Evolutionary conservation across 2,113 vertebrate genomes (phyloP).

Genomic region (Colossoma macropomum): DNA sequence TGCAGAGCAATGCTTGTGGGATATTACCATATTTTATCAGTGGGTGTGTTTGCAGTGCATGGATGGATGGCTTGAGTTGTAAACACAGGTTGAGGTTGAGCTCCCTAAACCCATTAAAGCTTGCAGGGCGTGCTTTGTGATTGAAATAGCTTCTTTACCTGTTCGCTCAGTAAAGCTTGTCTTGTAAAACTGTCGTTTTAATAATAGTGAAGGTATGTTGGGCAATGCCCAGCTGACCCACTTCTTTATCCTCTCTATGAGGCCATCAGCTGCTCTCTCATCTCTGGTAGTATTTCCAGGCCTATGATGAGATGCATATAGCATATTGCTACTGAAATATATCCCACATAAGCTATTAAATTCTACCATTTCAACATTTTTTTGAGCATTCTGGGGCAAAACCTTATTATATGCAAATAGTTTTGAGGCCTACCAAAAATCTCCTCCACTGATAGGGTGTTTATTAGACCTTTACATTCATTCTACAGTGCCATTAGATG

Average conservation of each 20-base stretch:
- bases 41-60: no score
- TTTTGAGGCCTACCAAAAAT: no score
- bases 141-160: not conserved
- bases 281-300: not conserved
- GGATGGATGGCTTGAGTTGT: not conserved
- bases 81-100: not conserved
- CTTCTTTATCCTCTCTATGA: constrained; percentile 11
- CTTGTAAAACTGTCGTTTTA: not conserved
- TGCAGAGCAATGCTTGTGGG: not conserved
- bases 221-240: constrained; percentile 18
- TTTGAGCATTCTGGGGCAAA: no score
- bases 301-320: not conserved
- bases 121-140: not conserved
- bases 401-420: no score
- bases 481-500: not conserved
- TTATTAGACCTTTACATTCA: not conserved
- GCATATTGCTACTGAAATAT: no score
- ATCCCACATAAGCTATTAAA: no score
- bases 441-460: no score
- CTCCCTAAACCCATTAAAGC: not conserved
- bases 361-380: no score
- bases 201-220: not conserved
- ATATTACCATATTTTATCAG: no score
- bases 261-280: not conserved
- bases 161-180: not conserved